Evolutionary conservation across 2,888 invertebrate genomes (phyloP), one percentile per base, ranked within the genome.

Genomic region (Anticlea derivata): DNA sequence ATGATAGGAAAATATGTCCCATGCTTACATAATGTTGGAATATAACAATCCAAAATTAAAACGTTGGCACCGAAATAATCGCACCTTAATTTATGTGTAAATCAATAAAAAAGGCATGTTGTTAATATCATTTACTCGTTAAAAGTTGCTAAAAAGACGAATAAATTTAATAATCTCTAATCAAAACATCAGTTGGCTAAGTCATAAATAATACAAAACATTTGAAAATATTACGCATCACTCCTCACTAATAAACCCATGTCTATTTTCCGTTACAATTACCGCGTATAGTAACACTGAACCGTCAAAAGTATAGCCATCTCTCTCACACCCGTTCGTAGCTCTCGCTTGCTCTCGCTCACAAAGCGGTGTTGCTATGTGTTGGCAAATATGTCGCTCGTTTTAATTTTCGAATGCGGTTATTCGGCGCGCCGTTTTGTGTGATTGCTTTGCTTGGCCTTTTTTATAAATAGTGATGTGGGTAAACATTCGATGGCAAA

Each of bases 381-480:
- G 73, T 71, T 63, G 55, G 65, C 69, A 64, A 75, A 74, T 78
- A 81, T 80, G 79, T 80, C 75, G 81, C 79, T 79, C 74, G 81
- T 85, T 87, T 88, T 86, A 86, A 86, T 87, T 86, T 86, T 80
- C 78, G 85, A 86, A 86, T 84, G 86, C 75, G 82, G 83, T 83
- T 83, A 80, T 80, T 74, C 74, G 76, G 80, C 83, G 82, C 75
- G 76, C 73, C 73, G 80, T 78, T 73, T 71, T 73, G 76, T 75
- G 73, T 75, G 75, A 81, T 58, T 78, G 62, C 75, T 73, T 58
- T 78, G 61, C 75, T 72, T 70, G 67, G 61, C 56, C 55, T 59
- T 65, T 69, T 63, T 71, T 73, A 66, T 68, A 29, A 47, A 58
- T 61, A 61, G 61, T 58, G 61, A 61, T 61, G 59, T 43, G 50